Evolutionary conservation across 2,797 vertebrate species (phyloP).

Genomic region (Pelobates cultripes): DNA sequence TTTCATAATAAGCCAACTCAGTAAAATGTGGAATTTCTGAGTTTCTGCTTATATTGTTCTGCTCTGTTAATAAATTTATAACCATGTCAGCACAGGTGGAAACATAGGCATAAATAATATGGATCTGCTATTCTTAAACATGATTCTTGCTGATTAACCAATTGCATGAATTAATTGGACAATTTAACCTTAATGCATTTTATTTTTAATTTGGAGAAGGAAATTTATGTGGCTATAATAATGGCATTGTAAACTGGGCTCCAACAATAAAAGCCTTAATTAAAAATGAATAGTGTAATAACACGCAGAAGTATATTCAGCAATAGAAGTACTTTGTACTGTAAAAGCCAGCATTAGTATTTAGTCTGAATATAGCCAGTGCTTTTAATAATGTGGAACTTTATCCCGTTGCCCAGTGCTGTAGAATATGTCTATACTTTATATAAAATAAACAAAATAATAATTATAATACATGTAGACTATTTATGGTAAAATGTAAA

Average conservation of each 20-base stretch:
- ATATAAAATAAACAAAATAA: too few relatives aligned
- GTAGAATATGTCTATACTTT: too few relatives aligned
- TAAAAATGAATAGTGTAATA: not conserved
- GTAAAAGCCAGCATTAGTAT: too few relatives aligned
- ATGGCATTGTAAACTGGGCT: not conserved
- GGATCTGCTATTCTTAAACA: slow-evolving; percentile 51
- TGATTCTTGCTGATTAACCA: slow-evolving; percentile 50
- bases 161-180: slow-evolving; percentile 61
- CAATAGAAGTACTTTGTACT: not conserved
- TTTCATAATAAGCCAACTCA: slow-evolving; percentile 76
- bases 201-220: not conserved
- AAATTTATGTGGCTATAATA: not conserved
- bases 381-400: too few relatives aligned
- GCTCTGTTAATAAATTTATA: slow-evolving; percentile 75
- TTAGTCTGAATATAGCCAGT: too few relatives aligned
- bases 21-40: slow-evolving; percentile 81
- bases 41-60: slow-evolving; percentile 80
- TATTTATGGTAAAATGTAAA: too few relatives aligned
- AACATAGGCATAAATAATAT: slow-evolving; percentile 70
- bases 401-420: too few relatives aligned
- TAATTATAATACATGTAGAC: too few relatives aligned
- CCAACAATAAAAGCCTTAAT: not conserved
- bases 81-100: slow-evolving; percentile 82
- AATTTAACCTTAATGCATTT: slow-evolving; percentile 43
- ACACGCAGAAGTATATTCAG: not conserved